Evolutionary conservation across 2,888 invertebrate species (phyloP), one percentile per base, ranked within the genome.

Genomic region (Tipula vernalis): DNA sequence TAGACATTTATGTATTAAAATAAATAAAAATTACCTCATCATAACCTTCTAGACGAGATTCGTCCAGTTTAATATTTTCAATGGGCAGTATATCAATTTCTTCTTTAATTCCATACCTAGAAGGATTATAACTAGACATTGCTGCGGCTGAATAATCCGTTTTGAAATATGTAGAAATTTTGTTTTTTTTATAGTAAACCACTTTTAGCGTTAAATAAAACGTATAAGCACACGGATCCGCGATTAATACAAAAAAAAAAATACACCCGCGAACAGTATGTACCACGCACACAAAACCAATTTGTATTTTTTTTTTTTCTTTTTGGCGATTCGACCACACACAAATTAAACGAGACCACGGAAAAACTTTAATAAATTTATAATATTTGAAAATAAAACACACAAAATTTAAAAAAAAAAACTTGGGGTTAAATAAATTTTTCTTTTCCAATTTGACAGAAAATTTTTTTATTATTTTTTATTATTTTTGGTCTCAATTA

Each of bases 1-100:
- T 28, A 28, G 28, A 39, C 5, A 39, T 39, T 39, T 39, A 39
- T 28, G 39, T 39, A 39, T 6, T 10, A 44, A 44, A 44, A 44
- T 10, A 44, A 44, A 39, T 6, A 39, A 71, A 18, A 71, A 71
- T 71, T 71, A 71, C 71, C 71, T 71, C 71, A 71, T 71, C 71
- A 71, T 71, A 71, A 71, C 71, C 71, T 71, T 71, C 71, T 71
- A 71, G 71, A 71, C 71, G 71, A 71, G 71, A 71, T 71, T 71
- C 71, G 71, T 71, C 71, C 71, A 71, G 71, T 71, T 71, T 71
- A 13, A 71, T 71, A 28, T 71, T 71, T 71, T 71, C 71, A 28
- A 71, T 71, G 10, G 71, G 71, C 71, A 71, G 71, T 71, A 71
- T 71, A 28, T 71, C 71, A 71, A 71, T 71, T 71, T 71, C 71